Base-by-base conservation (phyloP, 2,888 invertebrate genomes). In the Timema podura region DNA sequence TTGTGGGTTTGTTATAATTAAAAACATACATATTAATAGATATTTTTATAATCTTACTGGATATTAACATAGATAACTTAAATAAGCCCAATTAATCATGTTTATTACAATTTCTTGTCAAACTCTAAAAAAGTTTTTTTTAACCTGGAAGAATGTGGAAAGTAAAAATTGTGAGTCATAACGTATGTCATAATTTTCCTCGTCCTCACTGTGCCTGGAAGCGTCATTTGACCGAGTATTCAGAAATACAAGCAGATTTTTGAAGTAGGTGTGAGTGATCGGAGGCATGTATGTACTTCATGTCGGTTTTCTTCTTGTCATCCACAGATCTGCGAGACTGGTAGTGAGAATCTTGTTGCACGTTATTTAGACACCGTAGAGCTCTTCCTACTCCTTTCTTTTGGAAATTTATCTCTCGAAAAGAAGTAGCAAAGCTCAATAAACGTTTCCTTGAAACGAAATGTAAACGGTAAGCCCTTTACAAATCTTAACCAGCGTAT, bases 401-500 rank as follows among this genome's bases (percentile, higher is more conserved):
- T 61, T 61, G 44, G 10, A 61, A 11, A 61, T 61, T 61, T 2
- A 61, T 61, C 45, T 61, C 44, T 6, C 44, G 61, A 13, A 61
- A n/a, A n/a, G n/a, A 61, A 16, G 61, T 16, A 8, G 45, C 6
- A n/a, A 61, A 44, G 10, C 45, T 61, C 61, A 16, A 44, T 61
- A 5, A 16, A 11, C 5, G 7, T 61, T 61, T 61, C 16, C 9
- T 61, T 61, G 61, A 30, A 61, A 8, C 11, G 16, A 11, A 61
- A 61, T 44, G 45, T n/a, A 11, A 61, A 61, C 1, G 30, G 61
- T 44, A 10, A 30, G 44, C 7, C 70, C 64, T 71, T 71, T 68
- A 68, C 68, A 70, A 74, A 70, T 54, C 72, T 65, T 51, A 74
- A 69, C 75, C 74, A 75, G 69, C 72, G 71, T 49, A 75, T 74